phyloP scores from a whole-genome alignment of 2,888 invertebrate species.

The Platycnemis pennipes region DNA sequence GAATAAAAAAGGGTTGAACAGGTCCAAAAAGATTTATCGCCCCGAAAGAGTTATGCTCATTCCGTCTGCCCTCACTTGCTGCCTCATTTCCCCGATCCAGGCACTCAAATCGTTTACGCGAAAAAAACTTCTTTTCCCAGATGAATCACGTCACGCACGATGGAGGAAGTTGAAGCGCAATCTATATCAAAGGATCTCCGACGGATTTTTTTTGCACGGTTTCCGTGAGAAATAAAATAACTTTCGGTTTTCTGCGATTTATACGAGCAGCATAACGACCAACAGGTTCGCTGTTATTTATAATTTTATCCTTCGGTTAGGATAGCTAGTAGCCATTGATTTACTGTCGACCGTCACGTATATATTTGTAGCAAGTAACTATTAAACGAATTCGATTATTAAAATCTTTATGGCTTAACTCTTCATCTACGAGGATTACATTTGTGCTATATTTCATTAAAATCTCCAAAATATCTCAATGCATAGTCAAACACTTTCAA shows the following conservation, averaged over 20 bases:
- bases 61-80: neutral
- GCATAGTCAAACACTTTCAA: too few relatives aligned
- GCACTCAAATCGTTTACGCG: neutral
- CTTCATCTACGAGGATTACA: too few relatives aligned
- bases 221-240: neutral
- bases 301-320: too few relatives aligned
- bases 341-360: too few relatives aligned
- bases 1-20: constrained; percentile 48
- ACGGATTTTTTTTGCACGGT: neutral
- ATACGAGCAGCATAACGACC: too few relatives aligned
- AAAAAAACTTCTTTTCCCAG: neutral
- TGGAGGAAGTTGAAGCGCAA: neutral
- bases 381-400: too few relatives aligned
- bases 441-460: too few relatives aligned
- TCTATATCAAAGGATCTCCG: neutral
- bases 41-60: constrained; percentile 10
- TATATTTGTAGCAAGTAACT: too few relatives aligned
- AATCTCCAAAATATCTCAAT: too few relatives aligned
- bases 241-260: neutral
- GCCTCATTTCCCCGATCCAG: neutral
- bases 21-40: constrained; percentile 51
- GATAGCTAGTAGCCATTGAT: too few relatives aligned
- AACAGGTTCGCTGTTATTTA: too few relatives aligned
- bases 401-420: too few relatives aligned
- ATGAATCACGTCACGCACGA: neutral